Conservation (phyloP, 2,797 vertebrate genomes). For the Arrhamphus sclerolepis region DNA sequence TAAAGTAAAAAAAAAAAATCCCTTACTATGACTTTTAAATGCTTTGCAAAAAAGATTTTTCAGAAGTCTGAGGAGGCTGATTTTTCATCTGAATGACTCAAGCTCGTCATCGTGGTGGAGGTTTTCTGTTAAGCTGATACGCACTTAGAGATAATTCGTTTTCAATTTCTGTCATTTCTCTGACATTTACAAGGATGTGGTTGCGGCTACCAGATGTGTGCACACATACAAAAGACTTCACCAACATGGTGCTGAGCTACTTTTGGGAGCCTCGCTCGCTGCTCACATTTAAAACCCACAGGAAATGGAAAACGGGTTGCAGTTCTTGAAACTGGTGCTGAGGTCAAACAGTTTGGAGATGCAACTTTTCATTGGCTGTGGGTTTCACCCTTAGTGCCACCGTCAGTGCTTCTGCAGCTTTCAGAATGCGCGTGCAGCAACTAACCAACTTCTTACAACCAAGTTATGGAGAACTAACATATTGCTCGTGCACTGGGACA, state of each 20-base stretch:
- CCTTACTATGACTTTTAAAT: too few relatives aligned
- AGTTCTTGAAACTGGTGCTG: constrained; percentile 50
- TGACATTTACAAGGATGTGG: constrained; percentile 77
- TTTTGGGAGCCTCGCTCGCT: constrained; percentile 57
- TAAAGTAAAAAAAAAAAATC: too few relatives aligned
- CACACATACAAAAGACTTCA: not conserved
- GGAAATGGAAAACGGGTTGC: constrained; percentile 80
- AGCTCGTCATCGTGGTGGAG: constrained; percentile 35
- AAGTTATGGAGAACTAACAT: not conserved
- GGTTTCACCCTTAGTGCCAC: too few relatives aligned
- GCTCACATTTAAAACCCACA: constrained; percentile 72
- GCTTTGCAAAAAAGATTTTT: constrained; percentile 2
- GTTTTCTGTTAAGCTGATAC: constrained; percentile 37
- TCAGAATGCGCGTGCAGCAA: not conserved
- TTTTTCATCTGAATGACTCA: constrained; percentile 35
- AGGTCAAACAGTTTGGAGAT: constrained; percentile 54
- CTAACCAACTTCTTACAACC: constrained; percentile 16
- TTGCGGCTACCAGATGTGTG: constrained; percentile 45
- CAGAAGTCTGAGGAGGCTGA: constrained; percentile 18
- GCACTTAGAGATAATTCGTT: constrained; percentile 45
- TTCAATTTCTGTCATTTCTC: constrained; percentile 47
- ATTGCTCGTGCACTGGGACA: constrained; percentile 19
- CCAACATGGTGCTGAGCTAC: constrained; percentile 41
- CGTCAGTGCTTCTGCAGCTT: constrained; percentile 19
- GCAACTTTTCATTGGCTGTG: constrained; percentile 10